Base-by-base conservation (phyloP, 2,797 vertebrate species). In the Galago senegalensis region DNA sequence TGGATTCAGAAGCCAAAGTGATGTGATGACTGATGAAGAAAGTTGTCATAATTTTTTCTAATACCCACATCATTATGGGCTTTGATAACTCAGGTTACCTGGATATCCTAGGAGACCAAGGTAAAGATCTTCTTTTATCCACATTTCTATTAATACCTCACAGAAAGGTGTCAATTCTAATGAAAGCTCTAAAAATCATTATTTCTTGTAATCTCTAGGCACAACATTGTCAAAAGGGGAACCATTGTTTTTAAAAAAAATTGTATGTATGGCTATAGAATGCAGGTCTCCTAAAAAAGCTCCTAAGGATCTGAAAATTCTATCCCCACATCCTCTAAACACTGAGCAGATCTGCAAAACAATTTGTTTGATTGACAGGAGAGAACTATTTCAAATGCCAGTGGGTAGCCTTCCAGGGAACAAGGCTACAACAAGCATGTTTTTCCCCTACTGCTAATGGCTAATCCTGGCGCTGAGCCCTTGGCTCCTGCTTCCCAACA, bases 341-440 rank as follows among this genome's bases (percentile, higher is more conserved):
- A 92, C 97, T 31, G 23, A 27, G 70, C 40, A 89, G 11, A 29
- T 81, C 83, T 96, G 69, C 49, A 97, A 97, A 97, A 96, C n/a
- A 93, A 92, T 97, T 97, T 93, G 93, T 86, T 92, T 89, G 77
- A 81, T 56, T 93, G 84, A 90, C 97, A 92, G 72, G 40, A 98
- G 85, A 97, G 87, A 96, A 84, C 93, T 73, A 96, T 96, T 97
- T 97, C 89, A 90, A 87, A 94, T 95, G 89, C 95, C 97, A 97
- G 95, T 94, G 86, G 94, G 93, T 97, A 94, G 98, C 96, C 83
- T 94, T 95, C 86, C 96, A 97, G 91, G 88, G 97, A 95, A 94
- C 63, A 86, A 93, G 94, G 69, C 91, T 81, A 95, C 56, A 96
- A 61, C 16, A 96, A 84, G 67, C 96, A 93, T 84, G 72, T 95